Evolutionary conservation across 2,113 vertebrate species (phyloP), one percentile per base, ranked within the genome.

Genomic region (Fulmarus glacialis): DNA sequence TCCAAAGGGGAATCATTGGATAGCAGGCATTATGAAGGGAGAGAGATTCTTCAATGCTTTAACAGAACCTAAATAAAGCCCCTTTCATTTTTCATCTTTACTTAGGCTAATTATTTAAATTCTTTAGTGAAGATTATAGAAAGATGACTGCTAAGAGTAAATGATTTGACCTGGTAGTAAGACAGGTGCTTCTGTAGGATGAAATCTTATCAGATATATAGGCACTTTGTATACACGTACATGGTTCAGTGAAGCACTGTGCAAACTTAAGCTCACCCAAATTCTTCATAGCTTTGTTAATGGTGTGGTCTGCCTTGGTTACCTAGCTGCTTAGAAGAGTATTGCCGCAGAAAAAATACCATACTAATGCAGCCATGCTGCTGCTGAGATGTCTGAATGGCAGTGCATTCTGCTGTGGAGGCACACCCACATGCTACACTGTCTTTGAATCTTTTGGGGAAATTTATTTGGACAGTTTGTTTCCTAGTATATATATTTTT

Each of bases 401-500:
- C 59, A 71, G 40, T 20, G n/a, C 17, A 0, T 30, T 52, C 58
- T 60, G 36, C 66, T 80, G n/a, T 15, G 38, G 47, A 62, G 68
- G 55, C 6, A 4, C 8, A 26, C 9, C 23, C 40, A 3, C 14
- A 0, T 0, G 2, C 43, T 77, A 3, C 48, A 8, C 42, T 32
- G 45, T 43, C 29, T 75, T 52, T 53, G 62, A 73, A 17, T 62
- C n/a, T 66, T 64, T 9, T 11, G 29, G 42, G 45, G 22, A 75
- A 42, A 70, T 17, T 12, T 16, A 34, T 68, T 71, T 66, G 50
- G 38, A 30, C 4, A 8, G 15, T 22, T 68, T 85, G 22, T 48
- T 92, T 24, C 18, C 43, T 45, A 5, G 5, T 43, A 4, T 27
- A 12, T 43, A 1, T 40, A 18, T 70, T 64, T 85, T 53, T 66